phyloP scores from a whole-genome alignment of 1,140 invertebrate genomes.

The Centruroides vittatus region DNA sequence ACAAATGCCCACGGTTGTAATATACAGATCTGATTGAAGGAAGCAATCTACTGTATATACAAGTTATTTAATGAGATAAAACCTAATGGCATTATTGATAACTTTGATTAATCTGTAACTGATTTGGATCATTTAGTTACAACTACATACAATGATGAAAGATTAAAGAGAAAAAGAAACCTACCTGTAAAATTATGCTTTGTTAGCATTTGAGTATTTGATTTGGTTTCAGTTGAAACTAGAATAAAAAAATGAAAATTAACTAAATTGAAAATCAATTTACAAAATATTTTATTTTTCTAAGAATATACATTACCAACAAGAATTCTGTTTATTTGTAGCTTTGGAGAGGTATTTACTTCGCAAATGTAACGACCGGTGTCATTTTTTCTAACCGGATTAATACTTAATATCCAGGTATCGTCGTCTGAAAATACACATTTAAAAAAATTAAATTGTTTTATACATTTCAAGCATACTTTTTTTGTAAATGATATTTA shows the following conservation, averaged over 20 bases:
- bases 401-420: constrained; percentile 68
- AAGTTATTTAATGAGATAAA: no score
- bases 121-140: no score
- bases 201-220: not conserved
- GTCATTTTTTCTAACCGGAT: constrained; percentile 46
- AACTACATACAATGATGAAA: no score
- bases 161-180: not conserved
- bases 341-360: constrained; percentile 58
- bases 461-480: no score
- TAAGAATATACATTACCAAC: constrained; percentile 8
- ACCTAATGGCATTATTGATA: no score
- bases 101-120: no score
- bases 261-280: constrained; percentile 2
- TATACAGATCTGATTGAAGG: no score
- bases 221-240: not conserved
- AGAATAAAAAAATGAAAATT: not conserved
- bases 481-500: constrained; percentile 22
- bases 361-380: constrained; percentile 65
- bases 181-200: constrained; percentile 13
- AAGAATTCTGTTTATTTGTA: constrained; percentile 56
- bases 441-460: no score
- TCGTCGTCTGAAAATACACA: constrained; percentile 43
- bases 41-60: no score
- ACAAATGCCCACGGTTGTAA: no score
- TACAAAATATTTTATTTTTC: not conserved